Conservation (phyloP, 2,113 vertebrate species). For the Penelope pileata region DNA sequence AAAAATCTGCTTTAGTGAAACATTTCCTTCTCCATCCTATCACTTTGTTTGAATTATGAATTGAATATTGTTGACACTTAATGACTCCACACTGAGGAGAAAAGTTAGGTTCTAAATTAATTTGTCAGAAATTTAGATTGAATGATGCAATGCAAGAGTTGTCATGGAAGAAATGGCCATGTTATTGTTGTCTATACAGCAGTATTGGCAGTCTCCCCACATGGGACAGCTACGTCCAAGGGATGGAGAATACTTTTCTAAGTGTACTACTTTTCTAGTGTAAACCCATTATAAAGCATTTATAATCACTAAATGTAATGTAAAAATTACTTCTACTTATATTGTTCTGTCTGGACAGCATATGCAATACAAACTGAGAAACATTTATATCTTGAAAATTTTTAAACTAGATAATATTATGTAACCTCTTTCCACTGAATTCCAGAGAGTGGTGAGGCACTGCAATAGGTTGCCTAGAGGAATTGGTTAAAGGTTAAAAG, state of each 20-base stretch:
- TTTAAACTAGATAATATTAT: neutral
- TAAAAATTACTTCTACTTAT: neutral
- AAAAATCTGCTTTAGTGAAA: constrained; percentile 34
- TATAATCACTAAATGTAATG: neutral
- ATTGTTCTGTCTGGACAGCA: neutral
- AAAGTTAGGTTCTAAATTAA: neutral
- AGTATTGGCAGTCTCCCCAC: neutral
- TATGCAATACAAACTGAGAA: neutral
- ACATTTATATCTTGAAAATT: neutral
- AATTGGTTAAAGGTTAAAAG: no score
- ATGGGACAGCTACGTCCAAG: neutral
- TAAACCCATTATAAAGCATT: neutral
- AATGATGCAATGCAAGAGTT: neutral
- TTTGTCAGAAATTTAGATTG: neutral
- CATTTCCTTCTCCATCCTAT: constrained; percentile 13
- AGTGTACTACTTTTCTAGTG: no score
- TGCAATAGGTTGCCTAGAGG: neutral
- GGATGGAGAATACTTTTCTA: neutral
- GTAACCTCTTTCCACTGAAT: neutral
- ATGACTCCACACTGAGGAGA: neutral
- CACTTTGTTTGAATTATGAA: constrained; percentile 43
- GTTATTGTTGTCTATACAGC: neutral
- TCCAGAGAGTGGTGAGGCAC: neutral
- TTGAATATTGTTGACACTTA: no score
- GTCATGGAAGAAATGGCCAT: neutral